phyloP scores from a whole-genome alignment of 2,888 invertebrate genomes.

The Acholoe squamosa region DNA sequence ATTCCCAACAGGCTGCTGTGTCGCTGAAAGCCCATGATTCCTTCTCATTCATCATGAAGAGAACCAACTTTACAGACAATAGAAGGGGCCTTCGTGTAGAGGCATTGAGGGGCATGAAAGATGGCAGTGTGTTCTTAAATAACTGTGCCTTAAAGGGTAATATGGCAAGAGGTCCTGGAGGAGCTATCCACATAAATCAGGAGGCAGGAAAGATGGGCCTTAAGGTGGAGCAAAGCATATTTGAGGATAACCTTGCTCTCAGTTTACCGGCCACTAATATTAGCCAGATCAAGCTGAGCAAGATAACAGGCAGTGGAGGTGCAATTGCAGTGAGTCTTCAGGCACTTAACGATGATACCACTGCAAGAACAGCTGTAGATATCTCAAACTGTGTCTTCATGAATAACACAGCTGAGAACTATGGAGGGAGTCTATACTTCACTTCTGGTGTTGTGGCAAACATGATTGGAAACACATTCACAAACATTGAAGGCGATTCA shows the following conservation, averaged over 20 bases:
- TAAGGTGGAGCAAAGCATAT: not conserved
- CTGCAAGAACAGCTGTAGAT: not conserved
- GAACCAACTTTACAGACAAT: slow-evolving; percentile 13
- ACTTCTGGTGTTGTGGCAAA: slow-evolving; percentile 47
- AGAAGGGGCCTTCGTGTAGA: not conserved
- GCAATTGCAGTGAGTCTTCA: slow-evolving; percentile 49
- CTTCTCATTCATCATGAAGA: not conserved
- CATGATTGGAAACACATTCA: slow-evolving; percentile 4
- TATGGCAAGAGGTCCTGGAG: slow-evolving; percentile 64
- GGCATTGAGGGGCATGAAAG: not conserved
- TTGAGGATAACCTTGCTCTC: slow-evolving; percentile 19
- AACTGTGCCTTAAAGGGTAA: slow-evolving; percentile 62
- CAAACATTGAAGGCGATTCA: not conserved
- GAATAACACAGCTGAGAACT: slow-evolving; percentile 65
- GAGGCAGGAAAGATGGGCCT: not conserved
- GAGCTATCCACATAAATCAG: slow-evolving; percentile 62
- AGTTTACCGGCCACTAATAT: slow-evolving; percentile 17
- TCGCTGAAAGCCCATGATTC: slow-evolving; percentile 25
- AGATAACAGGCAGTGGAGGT: slow-evolving; percentile 59
- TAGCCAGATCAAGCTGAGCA: not conserved
- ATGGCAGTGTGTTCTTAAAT: slow-evolving; percentile 38
- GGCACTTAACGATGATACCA: not conserved
- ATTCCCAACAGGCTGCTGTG: slow-evolving; percentile 4
- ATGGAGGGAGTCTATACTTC: slow-evolving; percentile 67
- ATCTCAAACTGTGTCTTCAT: slow-evolving; percentile 63